Base-by-base conservation (phyloP, 2,888 invertebrate species). In the Agrilus biguttatus region DNA sequence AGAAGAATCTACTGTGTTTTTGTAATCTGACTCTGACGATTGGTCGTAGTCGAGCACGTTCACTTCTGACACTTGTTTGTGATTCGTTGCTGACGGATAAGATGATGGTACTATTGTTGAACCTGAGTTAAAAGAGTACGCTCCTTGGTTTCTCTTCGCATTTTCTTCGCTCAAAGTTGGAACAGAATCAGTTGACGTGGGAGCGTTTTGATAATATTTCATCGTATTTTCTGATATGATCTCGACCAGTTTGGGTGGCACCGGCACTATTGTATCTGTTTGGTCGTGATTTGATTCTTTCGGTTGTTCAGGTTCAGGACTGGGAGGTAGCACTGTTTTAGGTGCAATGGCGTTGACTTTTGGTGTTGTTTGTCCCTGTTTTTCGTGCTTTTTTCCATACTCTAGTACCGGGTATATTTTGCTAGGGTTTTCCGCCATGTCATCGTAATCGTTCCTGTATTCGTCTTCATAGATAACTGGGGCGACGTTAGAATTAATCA, bases 1-100 rank as follows among this genome's bases (percentile, higher is more conserved):
- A 3, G 51, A 50, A 10, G 50, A 41, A 33, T 47, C 36, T 21
- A 46, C 39, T 34, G 36, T 34, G 33, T 33, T 40, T 13, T 36
- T 17, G 36, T 36, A 49, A 28, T 47, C 44, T 34, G 49, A 41
- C 7, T 40, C 38, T 37, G 41, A 43, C 19, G 36, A 36, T 33
- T 46, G 42, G 7, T 41, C 39, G 43, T 45, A 45, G 23, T 40
- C 41, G n/a, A 44, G 8, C 37, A 14, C 36, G 8, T 36, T 14
- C 12, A 36, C 17, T 36, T 36, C 14, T 36, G 8, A 17, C 1
- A 10, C n/a, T 12, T 36, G 6, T 13, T 36, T 36, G 2, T 36
- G 36, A 17, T 19, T 19, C 36, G 36, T 36, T 13, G 12, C 17
- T 12, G 17, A 21, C 5, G 14, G 36, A 17, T 19, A 14, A 5